Evolutionary conservation across 2,113 vertebrate genomes (phyloP).

Genomic region (Forbesichthys papilliferus): DNA sequence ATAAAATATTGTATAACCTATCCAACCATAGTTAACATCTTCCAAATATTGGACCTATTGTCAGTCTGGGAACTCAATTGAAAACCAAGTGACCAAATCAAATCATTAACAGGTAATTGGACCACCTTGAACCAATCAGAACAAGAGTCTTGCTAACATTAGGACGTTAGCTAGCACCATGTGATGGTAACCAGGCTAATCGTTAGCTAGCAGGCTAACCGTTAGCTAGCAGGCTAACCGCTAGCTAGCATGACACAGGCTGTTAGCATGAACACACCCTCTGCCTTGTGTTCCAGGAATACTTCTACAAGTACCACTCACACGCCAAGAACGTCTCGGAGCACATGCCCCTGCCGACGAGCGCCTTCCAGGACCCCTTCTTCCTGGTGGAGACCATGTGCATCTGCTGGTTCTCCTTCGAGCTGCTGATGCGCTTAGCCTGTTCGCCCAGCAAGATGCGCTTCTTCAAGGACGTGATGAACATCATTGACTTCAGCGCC

Average conservation of each 20-base stretch:
- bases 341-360: slow-evolving; percentile 38
- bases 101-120: no score
- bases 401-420: slow-evolving; percentile 89
- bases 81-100: no score
- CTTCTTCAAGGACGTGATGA: slow-evolving; percentile 91
- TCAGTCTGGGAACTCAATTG: no score
- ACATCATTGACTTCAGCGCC: slow-evolving; percentile 86
- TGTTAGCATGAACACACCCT: background rate
- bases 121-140: no score
- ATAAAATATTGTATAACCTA: no score
- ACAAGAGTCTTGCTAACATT: no score
- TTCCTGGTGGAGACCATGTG: slow-evolving; percentile 87
- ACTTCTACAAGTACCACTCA: slow-evolving; percentile 51
- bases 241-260: background rate
- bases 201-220: background rate
- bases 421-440: slow-evolving; percentile 81
- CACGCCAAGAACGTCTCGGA: slow-evolving; percentile 56
- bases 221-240: no score
- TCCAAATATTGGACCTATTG: no score
- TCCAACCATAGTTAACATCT: no score
- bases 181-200: background rate
- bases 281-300: slow-evolving; percentile 38
- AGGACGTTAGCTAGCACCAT: no score
- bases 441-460: slow-evolving; percentile 79
- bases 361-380: slow-evolving; percentile 81